Conservation (phyloP, 2,888 invertebrate species). For the Drosophila vallismaia region DNA sequence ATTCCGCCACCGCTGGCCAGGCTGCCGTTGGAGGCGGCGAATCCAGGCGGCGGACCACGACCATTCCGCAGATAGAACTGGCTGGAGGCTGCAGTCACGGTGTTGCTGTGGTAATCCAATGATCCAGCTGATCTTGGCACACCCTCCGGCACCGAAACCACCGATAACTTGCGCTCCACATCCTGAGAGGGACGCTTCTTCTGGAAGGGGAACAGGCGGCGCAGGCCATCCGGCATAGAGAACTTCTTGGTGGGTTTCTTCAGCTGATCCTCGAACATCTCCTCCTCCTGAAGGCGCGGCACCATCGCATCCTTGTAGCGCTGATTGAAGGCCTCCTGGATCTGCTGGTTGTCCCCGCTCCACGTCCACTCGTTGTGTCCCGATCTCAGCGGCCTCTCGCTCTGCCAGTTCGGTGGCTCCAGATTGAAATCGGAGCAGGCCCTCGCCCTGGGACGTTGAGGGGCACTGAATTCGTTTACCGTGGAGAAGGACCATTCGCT, state of each 20-base stretch:
- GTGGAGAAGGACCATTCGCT: constrained; percentile 87
- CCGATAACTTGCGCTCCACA: constrained; percentile 78
- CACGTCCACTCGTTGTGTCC: constrained; percentile 84
- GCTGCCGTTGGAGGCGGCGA: constrained; percentile 51
- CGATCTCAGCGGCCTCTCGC: constrained; percentile 55
- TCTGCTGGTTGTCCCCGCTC: constrained; percentile 84
- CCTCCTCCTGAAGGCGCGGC: constrained; percentile 67
- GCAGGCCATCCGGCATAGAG: constrained; percentile 82
- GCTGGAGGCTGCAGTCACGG: constrained; percentile 73
- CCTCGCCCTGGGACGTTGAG: constrained; percentile 84
- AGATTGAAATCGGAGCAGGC: constrained; percentile 87
- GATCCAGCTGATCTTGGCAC: constrained; percentile 52
- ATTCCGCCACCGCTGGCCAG: constrained; percentile 47
- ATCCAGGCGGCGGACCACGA: constrained; percentile 56
- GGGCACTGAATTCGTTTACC: constrained; percentile 67
- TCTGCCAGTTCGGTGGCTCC: constrained; percentile 62
- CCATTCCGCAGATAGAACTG: constrained; percentile 71
- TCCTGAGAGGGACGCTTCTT: constrained; percentile 80
- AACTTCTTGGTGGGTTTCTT: constrained; percentile 79
- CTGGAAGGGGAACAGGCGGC: constrained; percentile 81
- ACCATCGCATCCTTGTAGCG: constrained; percentile 72
- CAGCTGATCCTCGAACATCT: constrained; percentile 51
- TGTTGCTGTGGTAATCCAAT: constrained; percentile 77
- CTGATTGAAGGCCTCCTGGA: constrained; percentile 82
- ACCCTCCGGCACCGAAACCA: constrained; percentile 80